Evolutionary conservation across 2,888 invertebrate species (phyloP), one percentile per base, ranked within the genome.

Genomic region (Andrena fulva): DNA sequence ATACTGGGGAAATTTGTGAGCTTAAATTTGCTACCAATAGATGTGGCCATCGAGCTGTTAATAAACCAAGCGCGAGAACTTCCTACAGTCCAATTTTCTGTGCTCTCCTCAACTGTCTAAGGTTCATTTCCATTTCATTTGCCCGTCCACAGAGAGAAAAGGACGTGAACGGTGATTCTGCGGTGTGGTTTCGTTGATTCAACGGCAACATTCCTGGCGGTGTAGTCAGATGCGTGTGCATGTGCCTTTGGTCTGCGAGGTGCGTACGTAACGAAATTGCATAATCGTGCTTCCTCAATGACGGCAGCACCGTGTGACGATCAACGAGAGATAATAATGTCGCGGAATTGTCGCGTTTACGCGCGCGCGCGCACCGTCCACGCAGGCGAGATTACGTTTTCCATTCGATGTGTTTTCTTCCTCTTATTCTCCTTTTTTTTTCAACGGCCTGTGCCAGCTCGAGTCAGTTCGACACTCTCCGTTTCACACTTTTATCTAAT

Each of bases 251-350:
- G 60, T 20, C 31, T 2, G 70, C 64, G 70, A 80, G 80, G 71
- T 63, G 80, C 52, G 80, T 81, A 82, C 85, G 83, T 87, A 82
- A 86, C 85, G 79, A 82, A 88, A 88, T 88, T 88, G 83, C 88
- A 84, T 88, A 88, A 88, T 88, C 88, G 87, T 84, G 85, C 88
- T 88, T 88, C 89, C 88, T 88, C 89, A 88, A 88, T 88, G 82
- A 87, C 80, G 82, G 77, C 74, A 78, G 75, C 69, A 77, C 80
- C 77, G 79, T 83, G 82, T 68, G 80, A 86, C 85, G 86, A 87
- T 88, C 85, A 86, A 80, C 86, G 82, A 86, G 85, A 85, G 82
- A 77, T 83, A 83, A 88, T 88, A 82, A 88, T 80, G 82, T 48
- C 77, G 80, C 77, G 86, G 83, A 88, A 86, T 88, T 86, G 87